These are phyloP conservation scores for Conopomorpha cramerella DNA, from an alignment of 1,140 invertebrate genomes.

Conservation along the genomic window DNA sequence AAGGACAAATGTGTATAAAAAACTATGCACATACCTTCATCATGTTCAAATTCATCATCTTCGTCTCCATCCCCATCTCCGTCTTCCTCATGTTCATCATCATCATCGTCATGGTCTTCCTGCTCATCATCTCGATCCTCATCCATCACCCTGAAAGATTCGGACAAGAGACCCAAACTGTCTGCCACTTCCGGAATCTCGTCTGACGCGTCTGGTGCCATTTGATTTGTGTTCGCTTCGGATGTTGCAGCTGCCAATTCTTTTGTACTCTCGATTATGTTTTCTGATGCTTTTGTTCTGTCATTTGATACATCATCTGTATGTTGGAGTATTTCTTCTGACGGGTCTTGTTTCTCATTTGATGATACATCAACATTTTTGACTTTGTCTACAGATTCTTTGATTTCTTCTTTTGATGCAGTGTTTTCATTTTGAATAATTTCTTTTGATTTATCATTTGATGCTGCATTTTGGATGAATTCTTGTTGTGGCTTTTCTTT, in stretches of 20 bases:
- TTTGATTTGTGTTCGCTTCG: constrained; percentile 6
- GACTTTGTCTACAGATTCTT: neutral
- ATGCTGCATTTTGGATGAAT: no score
- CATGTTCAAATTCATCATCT: neutral
- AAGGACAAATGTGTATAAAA: neutral
- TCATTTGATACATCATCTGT: no score
- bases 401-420: neutral
- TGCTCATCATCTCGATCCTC: constrained; percentile 30
- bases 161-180: constrained; percentile 32
- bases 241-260: neutral
- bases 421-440: neutral
- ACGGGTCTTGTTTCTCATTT: constrained; percentile 1
- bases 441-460: no score
- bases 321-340: constrained; percentile 9
- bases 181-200: constrained; percentile 21
- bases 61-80: neutral
- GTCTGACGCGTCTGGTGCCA: constrained; percentile 14
- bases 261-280: no score
- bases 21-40: no score
- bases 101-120: constrained; percentile 28
- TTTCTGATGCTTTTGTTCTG: no score
- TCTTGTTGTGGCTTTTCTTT: no score
- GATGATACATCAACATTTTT: constrained; percentile 4
- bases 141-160: constrained; percentile 27
- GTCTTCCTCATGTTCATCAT: constrained; percentile 46